These are phyloP conservation scores for Psittacula derbiana DNA, from an alignment of 2,797 vertebrate species.

Conservation along the genomic window DNA sequence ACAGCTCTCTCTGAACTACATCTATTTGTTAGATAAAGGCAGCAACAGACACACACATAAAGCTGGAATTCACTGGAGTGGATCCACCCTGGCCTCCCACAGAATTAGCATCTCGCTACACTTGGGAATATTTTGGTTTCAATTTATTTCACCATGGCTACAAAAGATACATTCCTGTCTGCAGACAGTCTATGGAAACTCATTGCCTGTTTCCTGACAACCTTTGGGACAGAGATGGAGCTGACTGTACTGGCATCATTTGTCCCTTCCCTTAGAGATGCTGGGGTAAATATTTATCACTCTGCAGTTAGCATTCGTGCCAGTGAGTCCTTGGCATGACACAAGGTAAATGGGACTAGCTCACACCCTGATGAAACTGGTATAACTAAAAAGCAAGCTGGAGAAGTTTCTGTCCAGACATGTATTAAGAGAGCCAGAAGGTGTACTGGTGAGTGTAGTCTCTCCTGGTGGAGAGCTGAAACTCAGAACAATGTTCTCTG, in stretches of 20 bases:
- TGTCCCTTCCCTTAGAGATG: slow-evolving; percentile 4
- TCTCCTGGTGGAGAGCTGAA: neutral
- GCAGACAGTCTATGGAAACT: neutral
- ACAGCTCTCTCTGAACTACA: neutral
- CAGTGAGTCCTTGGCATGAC: neutral
- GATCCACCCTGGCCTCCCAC: slow-evolving; percentile 10
- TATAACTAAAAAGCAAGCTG: neutral
- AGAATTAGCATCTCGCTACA: neutral
- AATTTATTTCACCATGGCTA: slow-evolving; percentile 48
- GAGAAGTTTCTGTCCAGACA: neutral
- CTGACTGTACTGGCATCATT: neutral
- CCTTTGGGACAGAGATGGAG: neutral
- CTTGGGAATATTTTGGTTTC: slow-evolving; percentile 16
- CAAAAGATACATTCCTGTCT: slow-evolving; percentile 5
- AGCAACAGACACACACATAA: neutral
- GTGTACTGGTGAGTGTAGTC: neutral
- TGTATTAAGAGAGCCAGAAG: neutral
- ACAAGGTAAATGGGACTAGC: neutral
- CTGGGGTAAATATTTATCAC: slow-evolving; percentile 44
- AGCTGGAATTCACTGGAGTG: slow-evolving; percentile 15
- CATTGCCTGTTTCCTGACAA: slow-evolving; percentile 9
- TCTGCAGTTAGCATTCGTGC: neutral
- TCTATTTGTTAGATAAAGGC: neutral
- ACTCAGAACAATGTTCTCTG: neutral
- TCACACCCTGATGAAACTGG: neutral